phyloP scores from a whole-genome alignment of 2,113 vertebrate genomes.

The Prolemur simus region DNA sequence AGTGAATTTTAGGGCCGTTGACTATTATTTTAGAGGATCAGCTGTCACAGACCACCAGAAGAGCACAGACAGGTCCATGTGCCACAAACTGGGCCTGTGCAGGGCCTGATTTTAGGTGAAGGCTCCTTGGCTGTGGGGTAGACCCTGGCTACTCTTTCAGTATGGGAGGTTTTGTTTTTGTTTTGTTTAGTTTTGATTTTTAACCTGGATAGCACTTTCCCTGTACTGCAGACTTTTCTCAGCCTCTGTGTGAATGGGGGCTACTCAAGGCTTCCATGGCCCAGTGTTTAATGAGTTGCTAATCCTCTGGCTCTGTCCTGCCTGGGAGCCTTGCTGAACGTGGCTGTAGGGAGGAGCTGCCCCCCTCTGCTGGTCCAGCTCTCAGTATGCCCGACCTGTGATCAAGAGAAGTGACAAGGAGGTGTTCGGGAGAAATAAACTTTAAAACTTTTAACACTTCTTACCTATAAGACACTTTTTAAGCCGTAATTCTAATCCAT shows the following conservation, averaged over 20 bases:
- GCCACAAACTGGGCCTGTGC: neutral
- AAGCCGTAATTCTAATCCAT: neutral
- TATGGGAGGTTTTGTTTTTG: conserved; percentile 17
- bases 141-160: neutral
- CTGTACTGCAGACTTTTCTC: conserved; percentile 39
- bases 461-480: neutral
- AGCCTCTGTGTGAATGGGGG: neutral
- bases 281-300: neutral
- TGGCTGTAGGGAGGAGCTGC: neutral
- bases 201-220: conserved; percentile 30
- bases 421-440: neutral
- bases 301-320: neutral
- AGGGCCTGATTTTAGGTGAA: neutral
- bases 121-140: neutral
- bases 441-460: neutral
- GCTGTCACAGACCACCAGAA: neutral
- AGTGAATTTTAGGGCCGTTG: neutral
- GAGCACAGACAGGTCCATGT: neutral
- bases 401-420: conserved; percentile 20
- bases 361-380: neutral
- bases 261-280: conserved; percentile 10
- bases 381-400: neutral
- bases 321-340: neutral
- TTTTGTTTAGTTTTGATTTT: conserved; percentile 48
- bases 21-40: neutral